Base-by-base conservation (phyloP, 2,888 invertebrate genomes). In the Stenichneumon culpator region DNA sequence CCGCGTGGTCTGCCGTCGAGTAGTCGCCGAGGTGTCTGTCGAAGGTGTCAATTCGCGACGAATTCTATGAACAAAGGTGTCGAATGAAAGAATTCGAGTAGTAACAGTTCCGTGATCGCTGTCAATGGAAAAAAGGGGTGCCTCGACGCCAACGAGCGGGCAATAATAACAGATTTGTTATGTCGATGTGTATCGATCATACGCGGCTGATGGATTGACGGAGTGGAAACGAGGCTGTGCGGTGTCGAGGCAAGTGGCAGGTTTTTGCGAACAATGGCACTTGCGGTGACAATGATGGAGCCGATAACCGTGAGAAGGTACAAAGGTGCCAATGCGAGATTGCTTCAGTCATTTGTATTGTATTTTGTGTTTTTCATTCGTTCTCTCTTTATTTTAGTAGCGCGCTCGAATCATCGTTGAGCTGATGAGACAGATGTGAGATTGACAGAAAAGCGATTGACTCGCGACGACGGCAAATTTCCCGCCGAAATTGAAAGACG, bases 31-130 rank as follows among this genome's bases (percentile, higher is more conserved):
- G 75, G 54, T 67, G 72, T 69, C 47, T 70, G 50, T 73, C 85
- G 77, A 77, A 82, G 82, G 85, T 79, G 82, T 85, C 79, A 75
- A 82, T 85, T 74, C 79, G 72, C 77, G 67, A 78, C 47, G 70
- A 68, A 22, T 75, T 79, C 79, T 32, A 79, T 70, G 85, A 79
- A 79, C 60, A 79, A 75, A 72, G 75, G 77, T 57, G 28, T 50
- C 11, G 28, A 16, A 75, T 65, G 44, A 65, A 36, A n/a, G 65
- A 50, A 63, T 65, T 65, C 22, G 50, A 47, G 50, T 50, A 50
- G 28, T 28, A 25, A 16, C 14, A 63, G 63, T 32, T 63, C 63
- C 63, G n/a, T 63, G 63, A 63, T 63, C 28, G 36, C n/a, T 22
- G 50, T 75, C 50, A 36, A 65, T 75, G 75, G 32, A 65, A 65